Percentiles rank a stretch among this genome's conserved stretches.
Evolutionary conservation across 2,797 vertebrate genomes (phyloP).

Genomic region (Aldrovandia affinis): DNA sequence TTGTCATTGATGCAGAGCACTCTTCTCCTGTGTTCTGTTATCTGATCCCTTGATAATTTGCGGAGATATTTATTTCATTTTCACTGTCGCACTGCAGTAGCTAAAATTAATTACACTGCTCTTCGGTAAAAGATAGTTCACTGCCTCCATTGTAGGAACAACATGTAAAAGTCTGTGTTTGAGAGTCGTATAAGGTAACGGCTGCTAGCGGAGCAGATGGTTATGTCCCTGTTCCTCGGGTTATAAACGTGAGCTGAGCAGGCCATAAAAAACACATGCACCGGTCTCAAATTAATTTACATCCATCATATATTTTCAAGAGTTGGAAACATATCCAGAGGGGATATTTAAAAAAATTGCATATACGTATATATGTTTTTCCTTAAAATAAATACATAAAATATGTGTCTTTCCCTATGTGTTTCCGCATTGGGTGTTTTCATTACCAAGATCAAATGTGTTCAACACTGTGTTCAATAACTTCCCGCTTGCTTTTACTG

Average conservation of each 20-base stretch:
- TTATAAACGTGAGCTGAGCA: conserved; percentile 20
- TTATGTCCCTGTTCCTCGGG: conserved; percentile 25
- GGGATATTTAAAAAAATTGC: too few relatives aligned
- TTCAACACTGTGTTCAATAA: background rate
- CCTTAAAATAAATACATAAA: too few relatives aligned
- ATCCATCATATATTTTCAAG: background rate
- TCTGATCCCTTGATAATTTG: conserved; percentile 74
- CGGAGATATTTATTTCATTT: conserved; percentile 75
- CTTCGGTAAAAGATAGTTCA: conserved; percentile 71
- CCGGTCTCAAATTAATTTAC: conserved; percentile 9
- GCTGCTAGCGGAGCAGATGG: conserved; percentile 45
- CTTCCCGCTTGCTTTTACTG: background rate
- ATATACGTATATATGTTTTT: too few relatives aligned
- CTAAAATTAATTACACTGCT: conserved; percentile 77
- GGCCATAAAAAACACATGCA: conserved; percentile 9
- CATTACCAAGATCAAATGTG: background rate
- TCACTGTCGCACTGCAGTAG: conserved; percentile 71
- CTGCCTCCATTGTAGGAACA: conserved; percentile 70
- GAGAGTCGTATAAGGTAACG: conserved; percentile 52
- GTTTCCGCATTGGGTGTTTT: too few relatives aligned
- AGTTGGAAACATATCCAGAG: background rate
- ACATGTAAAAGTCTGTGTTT: conserved; percentile 18
- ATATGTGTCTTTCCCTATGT: too few relatives aligned
- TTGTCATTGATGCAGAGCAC: conserved; percentile 62
- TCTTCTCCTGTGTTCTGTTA: conserved; percentile 63